A percentile compares a stretch with the other conserved stretches of the same genome.
These are phyloP conservation scores for Sipha maydis DNA, from an alignment of 2,888 invertebrate genomes.

Conservation along the genomic window DNA sequence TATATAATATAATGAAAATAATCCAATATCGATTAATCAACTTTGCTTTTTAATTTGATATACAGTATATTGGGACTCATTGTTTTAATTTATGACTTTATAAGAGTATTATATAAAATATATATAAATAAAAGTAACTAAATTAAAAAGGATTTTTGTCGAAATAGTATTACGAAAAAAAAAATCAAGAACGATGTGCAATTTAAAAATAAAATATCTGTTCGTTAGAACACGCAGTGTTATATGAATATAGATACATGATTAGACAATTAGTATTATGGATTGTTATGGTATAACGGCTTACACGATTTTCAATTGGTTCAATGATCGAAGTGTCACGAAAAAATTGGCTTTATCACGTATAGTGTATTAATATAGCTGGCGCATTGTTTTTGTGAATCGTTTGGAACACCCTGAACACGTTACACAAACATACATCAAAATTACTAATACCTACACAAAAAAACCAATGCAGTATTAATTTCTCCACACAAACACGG, in stretches of 20 bases:
- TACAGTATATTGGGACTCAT: background rate
- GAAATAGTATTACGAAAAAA: background rate
- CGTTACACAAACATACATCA: background rate
- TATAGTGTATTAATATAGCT: background rate
- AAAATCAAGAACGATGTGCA: background rate
- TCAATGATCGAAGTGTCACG: constrained; percentile 32
- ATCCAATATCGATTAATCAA: background rate
- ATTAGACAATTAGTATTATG: constrained; percentile 4
- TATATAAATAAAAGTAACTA: background rate
- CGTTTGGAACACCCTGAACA: constrained; percentile 23
- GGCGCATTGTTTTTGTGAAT: background rate
- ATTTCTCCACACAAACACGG: background rate
- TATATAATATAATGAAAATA: background rate
- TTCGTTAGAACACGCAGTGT: background rate
- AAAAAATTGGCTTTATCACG: background rate
- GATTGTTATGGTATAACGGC: background rate
- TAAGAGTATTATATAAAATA: background rate
- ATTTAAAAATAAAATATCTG: constrained; percentile 31
- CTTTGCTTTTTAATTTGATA: background rate
- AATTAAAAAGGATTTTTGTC: background rate
- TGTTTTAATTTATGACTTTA: background rate
- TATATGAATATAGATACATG: background rate
- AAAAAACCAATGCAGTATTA: constrained; percentile 4
- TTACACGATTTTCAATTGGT: constrained; percentile 39
- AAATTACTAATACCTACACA: constrained; percentile 14